Evolutionary conservation across 2,113 vertebrate species (phyloP).

Genomic region (Cercocebus atys): DNA sequence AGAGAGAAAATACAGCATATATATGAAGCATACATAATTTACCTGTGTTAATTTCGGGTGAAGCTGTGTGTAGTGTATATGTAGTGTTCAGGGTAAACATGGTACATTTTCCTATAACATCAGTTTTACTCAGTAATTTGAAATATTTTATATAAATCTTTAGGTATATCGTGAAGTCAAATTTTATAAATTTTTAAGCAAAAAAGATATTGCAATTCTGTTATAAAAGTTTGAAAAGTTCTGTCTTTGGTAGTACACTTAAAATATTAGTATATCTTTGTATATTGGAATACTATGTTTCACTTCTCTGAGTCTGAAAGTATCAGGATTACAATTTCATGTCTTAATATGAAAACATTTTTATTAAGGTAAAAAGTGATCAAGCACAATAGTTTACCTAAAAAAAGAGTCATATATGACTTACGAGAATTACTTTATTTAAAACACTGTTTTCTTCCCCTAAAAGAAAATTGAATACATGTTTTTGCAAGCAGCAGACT

Average conservation of each 20-base stretch:
- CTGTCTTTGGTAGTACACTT: constrained; percentile 4
- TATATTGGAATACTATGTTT: neutral
- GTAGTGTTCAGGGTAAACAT: neutral
- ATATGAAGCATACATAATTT: constrained; percentile 16
- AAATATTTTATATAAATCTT: constrained; percentile 45
- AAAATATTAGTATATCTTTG: neutral
- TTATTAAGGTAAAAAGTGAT: constrained; percentile 32
- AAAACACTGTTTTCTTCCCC: constrained; percentile 14
- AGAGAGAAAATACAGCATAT: neutral
- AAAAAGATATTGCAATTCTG: neutral
- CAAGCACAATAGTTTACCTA: constrained; percentile 7
- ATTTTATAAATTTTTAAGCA: constrained; percentile 18
- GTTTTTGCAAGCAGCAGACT: constrained; percentile 26
- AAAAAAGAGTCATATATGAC: neutral
- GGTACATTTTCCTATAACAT: neutral
- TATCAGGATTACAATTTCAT: constrained; percentile 32
- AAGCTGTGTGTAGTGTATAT: neutral
- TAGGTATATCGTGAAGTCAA: neutral
- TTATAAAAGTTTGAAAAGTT: constrained; percentile 1
- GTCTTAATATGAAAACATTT: constrained; percentile 41
- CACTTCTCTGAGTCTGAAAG: neutral
- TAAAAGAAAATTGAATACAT: neutral
- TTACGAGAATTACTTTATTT: constrained; percentile 1
- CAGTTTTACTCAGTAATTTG: constrained; percentile 26
- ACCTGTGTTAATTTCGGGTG: neutral